Percentiles rank a stretch among this genome's conserved stretches.
Evolutionary conservation across 2,888 invertebrate species (phyloP).

Genomic region (Epinotia bilunana): DNA sequence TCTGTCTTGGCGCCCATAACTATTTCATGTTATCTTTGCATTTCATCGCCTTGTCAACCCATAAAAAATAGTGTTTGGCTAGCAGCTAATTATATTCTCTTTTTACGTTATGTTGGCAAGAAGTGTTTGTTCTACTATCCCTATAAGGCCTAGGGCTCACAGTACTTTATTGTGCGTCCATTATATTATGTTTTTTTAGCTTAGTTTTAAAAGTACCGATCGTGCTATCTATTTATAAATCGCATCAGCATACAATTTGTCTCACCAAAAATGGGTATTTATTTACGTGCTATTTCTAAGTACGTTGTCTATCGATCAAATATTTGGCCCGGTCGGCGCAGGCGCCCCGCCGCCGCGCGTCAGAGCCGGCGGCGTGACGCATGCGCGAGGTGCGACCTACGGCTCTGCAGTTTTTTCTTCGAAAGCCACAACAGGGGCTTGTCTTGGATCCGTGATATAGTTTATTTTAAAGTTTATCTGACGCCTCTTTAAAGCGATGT

Average conservation of each 20-base stretch:
- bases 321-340: constrained; percentile 38
- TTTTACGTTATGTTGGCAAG: too few species aligned
- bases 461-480: constrained; percentile 32
- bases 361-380: constrained; percentile 58
- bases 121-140: too few species aligned
- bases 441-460: constrained; percentile 39
- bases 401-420: constrained; percentile 52
- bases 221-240: neutral
- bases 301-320: constrained; percentile 43
- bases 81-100: too few species aligned
- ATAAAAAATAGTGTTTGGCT: too few species aligned
- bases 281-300: constrained; percentile 34
- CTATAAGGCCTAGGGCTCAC: too few species aligned
- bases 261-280: constrained; percentile 15
- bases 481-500: neutral
- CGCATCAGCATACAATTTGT: neutral
- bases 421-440: constrained; percentile 48
- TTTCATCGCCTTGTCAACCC: too few species aligned
- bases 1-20: too few species aligned
- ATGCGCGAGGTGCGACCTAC: constrained; percentile 52
- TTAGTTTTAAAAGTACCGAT: too few species aligned
- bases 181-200: too few species aligned
- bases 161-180: too few species aligned
- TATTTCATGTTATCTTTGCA: too few species aligned
- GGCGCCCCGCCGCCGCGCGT: constrained; percentile 48